Base-by-base conservation (phyloP, 2,888 invertebrate species). In the Orthosia cruda region DNA sequence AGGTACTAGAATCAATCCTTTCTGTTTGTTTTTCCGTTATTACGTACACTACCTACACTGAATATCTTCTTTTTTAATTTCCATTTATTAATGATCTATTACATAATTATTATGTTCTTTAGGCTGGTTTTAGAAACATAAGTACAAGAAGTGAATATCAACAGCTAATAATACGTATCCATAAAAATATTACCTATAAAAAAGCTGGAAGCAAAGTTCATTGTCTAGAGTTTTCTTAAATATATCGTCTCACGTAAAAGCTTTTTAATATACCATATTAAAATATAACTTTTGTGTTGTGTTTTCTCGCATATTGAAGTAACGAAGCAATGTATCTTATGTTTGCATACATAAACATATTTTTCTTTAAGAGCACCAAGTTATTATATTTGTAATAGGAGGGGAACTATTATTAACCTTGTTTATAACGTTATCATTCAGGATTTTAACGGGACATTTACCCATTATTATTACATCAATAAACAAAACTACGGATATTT, bases 361-460 rank as follows among this genome's bases (percentile, higher is more conserved):
- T 61, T 50, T 58, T 50, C 26, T 50, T 71, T 79, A 65, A 20
- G 23, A 50, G 45, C 16, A 54, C 40, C 45, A 54, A 63, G 52
- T 52, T 66, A 49, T 66, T 58, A 49, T 72, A 66, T 52, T 72
- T 61, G 47, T 57, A 62, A 55, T 47, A 20, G 0, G 16, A 72
- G 16, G 5, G 15, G 40, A 54, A 72, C 66, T 63, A 67, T 79
- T n/a, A 4, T 80, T 47, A 18, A 63, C 58, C 66, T 57, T 78
- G 80, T 73, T 80, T 57, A 23, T 58, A 58, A 79, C 20, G 7
- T 23, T 23, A 23, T 26, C 49, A 57, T 73, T 57, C n/a, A 40
- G 45, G 26, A 61, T 62, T 70, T 20, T 65, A 65, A 71, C 65
- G 71, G 47, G 54, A 59, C 26, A 16, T 64, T 5, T 23, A 52